phyloP scores from a whole-genome alignment of 2,888 invertebrate species.

The Notodonta ziczac region DNA sequence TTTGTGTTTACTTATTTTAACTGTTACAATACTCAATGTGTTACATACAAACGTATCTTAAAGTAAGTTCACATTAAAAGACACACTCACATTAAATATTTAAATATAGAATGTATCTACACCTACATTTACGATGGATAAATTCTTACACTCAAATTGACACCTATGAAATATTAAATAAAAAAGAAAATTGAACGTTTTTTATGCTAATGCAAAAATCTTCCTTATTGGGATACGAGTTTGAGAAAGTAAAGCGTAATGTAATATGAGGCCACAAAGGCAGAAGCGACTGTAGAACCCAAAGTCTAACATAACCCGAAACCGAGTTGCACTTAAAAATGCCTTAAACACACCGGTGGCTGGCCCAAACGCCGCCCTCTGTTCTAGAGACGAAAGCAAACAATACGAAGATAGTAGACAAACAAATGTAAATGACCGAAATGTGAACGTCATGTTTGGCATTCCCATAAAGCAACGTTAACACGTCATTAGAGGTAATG shows the following conservation, averaged over 20 bases:
- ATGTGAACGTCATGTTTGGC: slow-evolving; percentile 84
- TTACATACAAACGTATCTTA: background rate
- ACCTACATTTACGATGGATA: no score
- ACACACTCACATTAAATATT: background rate
- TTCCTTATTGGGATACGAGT: no score
- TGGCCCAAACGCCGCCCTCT: slow-evolving; percentile 79
- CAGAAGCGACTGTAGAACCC: slow-evolving; percentile 54
- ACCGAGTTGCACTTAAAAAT: slow-evolving; percentile 71
- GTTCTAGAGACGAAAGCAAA: slow-evolving; percentile 82
- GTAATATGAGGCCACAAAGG: slow-evolving; percentile 38
- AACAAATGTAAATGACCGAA: slow-evolving; percentile 85
- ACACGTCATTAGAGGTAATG: slow-evolving; percentile 85
- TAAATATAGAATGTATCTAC: background rate
- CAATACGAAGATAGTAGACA: slow-evolving; percentile 79
- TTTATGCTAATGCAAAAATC: no score
- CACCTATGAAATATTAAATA: no score
- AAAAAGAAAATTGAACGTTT: no score
- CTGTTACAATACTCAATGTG: slow-evolving; percentile 29
- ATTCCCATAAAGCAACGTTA: slow-evolving; percentile 84
- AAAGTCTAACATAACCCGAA: slow-evolving; percentile 66
- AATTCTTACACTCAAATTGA: no score
- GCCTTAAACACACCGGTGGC: slow-evolving; percentile 72
- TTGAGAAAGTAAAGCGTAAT: no score
- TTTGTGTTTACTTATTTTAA: slow-evolving; percentile 54
- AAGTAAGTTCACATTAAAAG: background rate